Conservation (phyloP, 2,797 vertebrate genomes). For the Tenualosa ilisha region DNA sequence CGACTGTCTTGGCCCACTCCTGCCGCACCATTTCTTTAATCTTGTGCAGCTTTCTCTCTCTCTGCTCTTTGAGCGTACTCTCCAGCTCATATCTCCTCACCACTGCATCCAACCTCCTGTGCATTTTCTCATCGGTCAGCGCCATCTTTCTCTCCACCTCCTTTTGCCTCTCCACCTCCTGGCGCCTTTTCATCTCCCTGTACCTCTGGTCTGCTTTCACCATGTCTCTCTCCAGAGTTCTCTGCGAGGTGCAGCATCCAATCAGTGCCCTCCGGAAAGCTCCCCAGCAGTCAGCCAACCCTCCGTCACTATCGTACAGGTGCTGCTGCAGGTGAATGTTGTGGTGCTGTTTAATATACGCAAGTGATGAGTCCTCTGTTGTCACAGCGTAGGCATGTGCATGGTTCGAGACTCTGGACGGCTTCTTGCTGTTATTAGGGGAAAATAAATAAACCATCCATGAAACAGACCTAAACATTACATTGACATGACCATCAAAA, state of each 20-base stretch:
- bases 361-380: neutral
- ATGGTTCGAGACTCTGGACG: neutral
- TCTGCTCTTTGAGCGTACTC: no score
- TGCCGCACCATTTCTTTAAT: no score
- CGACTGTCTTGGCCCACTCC: no score
- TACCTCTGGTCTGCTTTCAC: neutral
- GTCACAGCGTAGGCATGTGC: neutral
- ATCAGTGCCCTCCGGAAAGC: neutral
- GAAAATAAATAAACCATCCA: neutral
- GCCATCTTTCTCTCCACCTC: neutral
- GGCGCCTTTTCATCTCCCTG: neutral
- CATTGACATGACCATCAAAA: neutral
- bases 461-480: neutral
- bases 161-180: neutral
- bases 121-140: neutral
- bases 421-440: neutral
- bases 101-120: neutral
- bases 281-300: neutral
- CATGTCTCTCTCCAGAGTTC: neutral
- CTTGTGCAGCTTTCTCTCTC: no score
- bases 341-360: neutral
- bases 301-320: neutral
- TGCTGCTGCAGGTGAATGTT: neutral
- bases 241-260: neutral
- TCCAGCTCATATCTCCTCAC: no score